A percentile compares a stretch with the other conserved stretches of the same genome.
These are phyloP conservation scores for Thereva unica DNA, from an alignment of 2,888 invertebrate species.

Conservation along the genomic window DNA sequence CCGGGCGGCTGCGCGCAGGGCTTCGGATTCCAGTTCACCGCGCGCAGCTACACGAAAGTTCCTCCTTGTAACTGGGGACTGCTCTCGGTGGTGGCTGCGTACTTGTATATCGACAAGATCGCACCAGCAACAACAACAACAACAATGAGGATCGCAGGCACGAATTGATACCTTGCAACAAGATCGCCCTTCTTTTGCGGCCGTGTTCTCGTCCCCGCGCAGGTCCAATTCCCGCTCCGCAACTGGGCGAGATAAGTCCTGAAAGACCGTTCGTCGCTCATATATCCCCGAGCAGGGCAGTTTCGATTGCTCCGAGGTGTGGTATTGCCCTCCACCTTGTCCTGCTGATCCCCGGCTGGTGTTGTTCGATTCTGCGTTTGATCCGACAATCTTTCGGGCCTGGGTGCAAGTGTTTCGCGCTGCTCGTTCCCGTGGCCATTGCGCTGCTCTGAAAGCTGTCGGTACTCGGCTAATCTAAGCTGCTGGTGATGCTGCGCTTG, in stretches of 20 bases:
- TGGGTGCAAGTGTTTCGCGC: slow-evolving; percentile 18
- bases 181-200: slow-evolving; percentile 4
- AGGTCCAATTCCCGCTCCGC: slow-evolving; percentile 24
- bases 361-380: slow-evolving; percentile 41
- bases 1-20: slow-evolving; percentile 28
- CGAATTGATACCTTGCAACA: slow-evolving; percentile 27
- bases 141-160: slow-evolving; percentile 6
- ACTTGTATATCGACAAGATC: slow-evolving; percentile 28
- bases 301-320: slow-evolving; percentile 40
- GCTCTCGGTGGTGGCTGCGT: slow-evolving; percentile 16
- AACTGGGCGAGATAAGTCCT: slow-evolving; percentile 24
- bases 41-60: slow-evolving; percentile 17
- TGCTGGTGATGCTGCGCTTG: slow-evolving; percentile 11
- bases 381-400: slow-evolving; percentile 28
- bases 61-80: slow-evolving; percentile 12
- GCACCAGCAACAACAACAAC: slow-evolving; percentile 5
- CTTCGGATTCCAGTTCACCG: slow-evolving; percentile 20
- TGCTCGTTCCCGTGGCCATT: slow-evolving; percentile 16
- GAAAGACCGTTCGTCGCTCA: slow-evolving; percentile 31
- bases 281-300: slow-evolving; percentile 11
- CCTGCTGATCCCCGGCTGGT: slow-evolving; percentile 24
- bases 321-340: slow-evolving; percentile 42
- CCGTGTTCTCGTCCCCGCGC: slow-evolving; percentile 14
- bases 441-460: slow-evolving; percentile 16
- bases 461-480: slow-evolving; percentile 14